Evolutionary conservation across 2,888 invertebrate genomes (phyloP), one percentile per base, ranked within the genome.

Genomic region (Myathropa florea): DNA sequence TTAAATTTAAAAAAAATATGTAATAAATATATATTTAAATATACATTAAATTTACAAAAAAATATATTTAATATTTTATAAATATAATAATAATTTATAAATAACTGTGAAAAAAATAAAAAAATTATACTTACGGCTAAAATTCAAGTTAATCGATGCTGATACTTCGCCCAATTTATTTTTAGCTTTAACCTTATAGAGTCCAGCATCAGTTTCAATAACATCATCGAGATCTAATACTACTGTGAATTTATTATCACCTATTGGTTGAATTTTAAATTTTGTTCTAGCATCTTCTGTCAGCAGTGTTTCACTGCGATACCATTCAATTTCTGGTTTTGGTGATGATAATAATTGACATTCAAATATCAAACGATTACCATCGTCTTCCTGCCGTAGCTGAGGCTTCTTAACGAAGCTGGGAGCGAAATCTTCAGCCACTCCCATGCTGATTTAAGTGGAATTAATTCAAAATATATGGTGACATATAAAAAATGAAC

Each of bases 391-490:
- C 93, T 99, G 98, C 90, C 98, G 95, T 91, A 99, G 95, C 93
- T 97, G 97, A 89, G 98, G 98, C 96, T 98, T 98, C 94, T 98
- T 98, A 90, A 98, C 97, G 95, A 99, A 98, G 95, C 98, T 98
- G 93, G 98, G 98, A 94, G 98, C 98, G 94, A 98, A 97, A 94
- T 98, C 98, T 94, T 98, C 98, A 90, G 92, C 92, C 91, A 92
- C 92, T 90, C 93, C 93, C 93, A 93, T 93, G 90, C 90, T 90
- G 90, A 90, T 60, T 78, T 9, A 46, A 46, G 61, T 73, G 60
- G 77, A 78, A 60, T 75, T 82, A 65, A 65, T 78, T 82, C 64
- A 73, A 73, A 60, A 64, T 63, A 72, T 67, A 36, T 10, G 76
- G 68, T 85, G 81, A 77, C 85, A 86, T 82, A 85, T 65, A 82